Base-by-base conservation (phyloP, 1,140 invertebrate species). In the Drosophila quadrilineata region DNA sequence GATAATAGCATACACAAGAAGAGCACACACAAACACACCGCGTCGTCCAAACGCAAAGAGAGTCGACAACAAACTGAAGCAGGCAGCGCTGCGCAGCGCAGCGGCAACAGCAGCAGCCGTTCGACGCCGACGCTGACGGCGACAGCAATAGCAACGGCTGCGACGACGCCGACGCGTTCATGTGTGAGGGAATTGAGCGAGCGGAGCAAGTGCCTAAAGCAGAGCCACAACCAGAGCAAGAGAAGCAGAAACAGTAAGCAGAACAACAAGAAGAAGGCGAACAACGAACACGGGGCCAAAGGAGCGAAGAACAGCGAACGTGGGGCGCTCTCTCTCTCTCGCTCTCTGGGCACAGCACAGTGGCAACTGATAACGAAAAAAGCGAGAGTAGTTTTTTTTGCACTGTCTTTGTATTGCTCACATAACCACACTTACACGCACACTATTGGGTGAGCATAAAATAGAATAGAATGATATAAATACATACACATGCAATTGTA, bases 351-450 rank as follows among this genome's bases (percentile, higher is more conserved):
- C n/a, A n/a, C n/a, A 54, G 57, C 50, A 33, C 22, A 21, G 45
- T 43, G 19, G 35, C 66, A 58, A 82, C 69, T 82, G 76, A 82
- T 82, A 82, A 82, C 72, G 60, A 69, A 77, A 70, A 68, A 82
- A 80, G 53, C 72, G 77, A 84, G 77, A 82, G 76, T 80, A 53
- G 56, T 56, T 59, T 64, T 68, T 40, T 64, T 68, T 40, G 53
- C 56, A 24, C 40, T 48, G 17, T 8, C 31, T 21, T 10, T 33
- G 26, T 35, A 17, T 54, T 38, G 10, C 14, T 36, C 17, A 40
- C 17, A 63, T 41, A 66, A 52, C 31, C n/a, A n/a, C n/a, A n/a
- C n/a, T n/a, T n/a, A 19, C 17, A 43, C 29, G 41, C n/a, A 48
- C 28, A 54, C 53, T 29, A 54, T 41, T 35, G 10, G 40, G 33